phyloP scores from a whole-genome alignment of 2,113 vertebrate species.

The Neopipo cinnamomea region DNA sequence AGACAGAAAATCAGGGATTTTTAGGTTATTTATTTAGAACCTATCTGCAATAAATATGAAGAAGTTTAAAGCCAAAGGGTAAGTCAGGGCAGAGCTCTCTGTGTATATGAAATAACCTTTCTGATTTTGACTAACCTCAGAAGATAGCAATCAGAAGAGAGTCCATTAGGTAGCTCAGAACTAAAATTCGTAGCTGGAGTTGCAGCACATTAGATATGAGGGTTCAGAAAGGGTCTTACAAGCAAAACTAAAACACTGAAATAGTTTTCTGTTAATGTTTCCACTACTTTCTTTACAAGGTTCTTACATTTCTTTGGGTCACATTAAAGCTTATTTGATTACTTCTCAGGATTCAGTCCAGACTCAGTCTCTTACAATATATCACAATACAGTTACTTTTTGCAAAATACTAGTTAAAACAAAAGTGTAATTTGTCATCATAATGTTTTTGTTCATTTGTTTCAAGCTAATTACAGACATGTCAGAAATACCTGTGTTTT shows the following conservation, averaged over 20 bases:
- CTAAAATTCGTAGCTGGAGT: background rate
- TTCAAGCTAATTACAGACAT: background rate
- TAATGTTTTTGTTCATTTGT: background rate
- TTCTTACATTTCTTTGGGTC: background rate
- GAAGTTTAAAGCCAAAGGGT: background rate
- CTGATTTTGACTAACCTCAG: background rate
- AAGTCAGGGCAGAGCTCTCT: background rate
- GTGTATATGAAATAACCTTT: background rate
- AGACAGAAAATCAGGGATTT: background rate
- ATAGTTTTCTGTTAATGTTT: background rate
- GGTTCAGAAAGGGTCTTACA: background rate
- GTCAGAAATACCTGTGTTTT: background rate
- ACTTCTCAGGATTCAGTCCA: background rate
- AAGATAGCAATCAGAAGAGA: fast-evolving
- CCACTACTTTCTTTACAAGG: background rate
- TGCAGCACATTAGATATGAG: background rate
- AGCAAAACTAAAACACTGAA: background rate
- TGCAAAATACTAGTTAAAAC: background rate
- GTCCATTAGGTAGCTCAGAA: background rate
- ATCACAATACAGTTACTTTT: background rate
- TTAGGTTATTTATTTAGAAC: background rate
- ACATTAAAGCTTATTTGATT: background rate
- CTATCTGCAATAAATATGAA: background rate
- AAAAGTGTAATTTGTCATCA: background rate
- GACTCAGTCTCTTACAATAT: background rate